Evolutionary conservation across 2,797 vertebrate genomes (phyloP).

Genomic region (Hippopotamyrus pictus): DNA sequence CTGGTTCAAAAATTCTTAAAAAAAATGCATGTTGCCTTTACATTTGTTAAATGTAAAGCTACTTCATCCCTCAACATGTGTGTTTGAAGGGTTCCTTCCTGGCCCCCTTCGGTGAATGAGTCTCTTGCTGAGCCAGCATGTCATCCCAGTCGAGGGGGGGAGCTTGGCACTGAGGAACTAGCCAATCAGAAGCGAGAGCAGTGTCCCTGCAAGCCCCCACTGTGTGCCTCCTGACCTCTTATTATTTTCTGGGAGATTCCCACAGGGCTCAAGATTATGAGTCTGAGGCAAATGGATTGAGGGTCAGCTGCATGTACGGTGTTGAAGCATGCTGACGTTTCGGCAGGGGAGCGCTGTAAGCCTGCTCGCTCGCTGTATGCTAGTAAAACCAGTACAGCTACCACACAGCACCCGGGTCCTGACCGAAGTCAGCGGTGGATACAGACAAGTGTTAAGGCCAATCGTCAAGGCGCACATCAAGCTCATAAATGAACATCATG

Average conservation of each 20-base stretch:
- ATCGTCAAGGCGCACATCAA: neutral
- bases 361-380: neutral
- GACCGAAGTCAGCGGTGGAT: neutral
- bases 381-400: neutral
- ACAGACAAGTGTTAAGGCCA: neutral
- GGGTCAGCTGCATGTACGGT: neutral
- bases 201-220: slow-evolving; percentile 30
- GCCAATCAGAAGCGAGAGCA: slow-evolving; percentile 47
- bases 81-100: neutral
- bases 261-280: slow-evolving; percentile 29
- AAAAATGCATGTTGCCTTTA: neutral
- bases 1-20: neutral
- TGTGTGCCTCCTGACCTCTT: slow-evolving; percentile 20
- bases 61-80: neutral
- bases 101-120: neutral
- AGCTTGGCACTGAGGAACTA: slow-evolving; percentile 28
- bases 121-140: neutral
- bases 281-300: slow-evolving; percentile 23
- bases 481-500: neutral
- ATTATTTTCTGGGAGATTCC: slow-evolving; percentile 32
- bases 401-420: neutral
- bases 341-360: neutral
- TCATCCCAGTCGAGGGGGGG: slow-evolving; percentile 11
- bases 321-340: neutral
- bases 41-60: neutral